Base-by-base conservation (phyloP, 1,140 invertebrate genomes). In the Sesamia nonagrioides region DNA sequence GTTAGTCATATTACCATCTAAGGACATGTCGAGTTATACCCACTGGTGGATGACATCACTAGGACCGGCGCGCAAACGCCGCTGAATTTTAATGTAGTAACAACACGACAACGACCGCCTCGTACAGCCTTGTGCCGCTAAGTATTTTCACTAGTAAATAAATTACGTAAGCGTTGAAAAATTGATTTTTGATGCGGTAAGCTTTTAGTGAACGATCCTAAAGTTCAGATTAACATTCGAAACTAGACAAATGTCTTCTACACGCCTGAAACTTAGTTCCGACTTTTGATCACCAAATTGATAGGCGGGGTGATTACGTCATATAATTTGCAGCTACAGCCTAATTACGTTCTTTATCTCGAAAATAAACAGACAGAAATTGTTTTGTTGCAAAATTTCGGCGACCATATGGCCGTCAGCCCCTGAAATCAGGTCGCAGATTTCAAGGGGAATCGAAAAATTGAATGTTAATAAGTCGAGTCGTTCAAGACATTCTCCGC, bases 1-100 rank as follows among this genome's bases (percentile, higher is more conserved):
- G 85, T 90, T 90, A 92, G 89, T 90, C 91, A 92, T 87, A 90
- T 91, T 83, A 83, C 87, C 88, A 71, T 93, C 92, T 88, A 91
- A 79, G 91, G 86, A 80, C 80, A 82, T 86, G 84, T 88, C 83
- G 85, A 72, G 81, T 82, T 86, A 84, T 84, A 88, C 87, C 84
- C 86, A 89, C 87, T 87, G 87, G 84, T 68, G 82, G 81, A 92
- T 94, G 92, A 94, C 91, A 93, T 94, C 92, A 94, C 89, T n/a
- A 63, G 74, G 56, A 82, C 84, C 80, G 89, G 76, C 80, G 78
- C 76, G 77, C 74, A 68, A 79, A 77, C 80, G 78, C 58, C 81
- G 80, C 76, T 89, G 88, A 93, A 94, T 94, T 88, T 89, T 92
- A 92, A 93, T 92, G 86, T 72, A 79, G 79, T 79, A 77, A 81